Conservation (phyloP, 2,888 invertebrate genomes). For the Erebia palarica region DNA sequence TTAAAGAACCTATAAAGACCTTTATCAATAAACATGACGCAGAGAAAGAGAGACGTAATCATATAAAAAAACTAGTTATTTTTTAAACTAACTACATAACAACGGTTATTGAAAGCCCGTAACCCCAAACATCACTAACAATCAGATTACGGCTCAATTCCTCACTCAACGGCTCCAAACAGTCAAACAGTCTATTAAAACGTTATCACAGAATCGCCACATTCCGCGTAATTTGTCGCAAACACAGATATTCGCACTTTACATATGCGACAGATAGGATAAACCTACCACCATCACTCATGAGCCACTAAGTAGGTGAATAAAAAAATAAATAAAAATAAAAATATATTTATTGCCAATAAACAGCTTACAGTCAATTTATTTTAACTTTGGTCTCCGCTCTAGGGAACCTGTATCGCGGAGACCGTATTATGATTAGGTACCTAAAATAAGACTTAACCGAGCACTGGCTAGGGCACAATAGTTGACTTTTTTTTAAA, state of each 20-base stretch:
- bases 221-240: conserved; percentile 39
- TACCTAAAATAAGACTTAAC: no score
- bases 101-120: not conserved
- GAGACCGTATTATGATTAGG: no score
- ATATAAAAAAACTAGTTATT: not conserved
- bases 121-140: conserved; percentile 11
- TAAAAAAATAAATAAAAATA: no score
- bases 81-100: not conserved
- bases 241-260: conserved; percentile 3
- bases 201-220: conserved; percentile 32
- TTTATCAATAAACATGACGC: not conserved
- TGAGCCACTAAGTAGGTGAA: not conserved
- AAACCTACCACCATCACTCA: not conserved
- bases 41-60: not conserved
- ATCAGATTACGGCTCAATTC: not conserved
- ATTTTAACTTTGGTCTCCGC: no score
- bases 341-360: no score
- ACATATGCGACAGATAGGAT: not conserved
- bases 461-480: no score
- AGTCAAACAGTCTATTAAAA: conserved; percentile 28
- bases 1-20: not conserved
- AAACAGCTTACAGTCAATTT: no score
- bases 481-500: no score
- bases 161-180: not conserved
- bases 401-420: no score